Evolutionary conservation across 1,140 invertebrate genomes (phyloP).

Genomic region (Phymastichus coffea): DNA sequence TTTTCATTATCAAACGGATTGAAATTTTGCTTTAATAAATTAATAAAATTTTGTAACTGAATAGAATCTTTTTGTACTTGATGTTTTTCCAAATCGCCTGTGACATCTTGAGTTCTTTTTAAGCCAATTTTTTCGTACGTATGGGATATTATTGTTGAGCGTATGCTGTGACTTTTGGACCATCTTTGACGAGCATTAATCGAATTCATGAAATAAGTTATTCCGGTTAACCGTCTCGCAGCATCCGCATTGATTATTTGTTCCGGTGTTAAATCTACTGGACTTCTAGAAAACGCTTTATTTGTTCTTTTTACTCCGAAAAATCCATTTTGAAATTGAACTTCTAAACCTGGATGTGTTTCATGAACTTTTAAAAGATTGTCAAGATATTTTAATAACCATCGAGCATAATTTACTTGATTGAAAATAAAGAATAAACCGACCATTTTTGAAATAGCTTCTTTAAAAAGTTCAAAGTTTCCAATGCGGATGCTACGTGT

Average conservation of each 20-base stretch:
- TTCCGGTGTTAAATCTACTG: slow-evolving; percentile 35
- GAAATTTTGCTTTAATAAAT: not conserved
- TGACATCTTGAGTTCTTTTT: not conserved
- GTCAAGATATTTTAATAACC: slow-evolving; percentile 27
- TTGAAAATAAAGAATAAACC: slow-evolving; percentile 45
- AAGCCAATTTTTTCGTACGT: not conserved
- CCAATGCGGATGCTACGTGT: slow-evolving; percentile 23
- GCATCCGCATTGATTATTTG: slow-evolving; percentile 40
- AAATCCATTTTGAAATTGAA: slow-evolving; percentile 25
- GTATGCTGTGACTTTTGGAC: not conserved
- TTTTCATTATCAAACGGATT: too few species aligned
- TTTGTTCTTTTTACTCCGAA: slow-evolving; percentile 34
- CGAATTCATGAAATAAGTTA: slow-evolving; percentile 26
- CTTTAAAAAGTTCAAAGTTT: slow-evolving; percentile 32
- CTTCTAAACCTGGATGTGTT: slow-evolving; percentile 37
- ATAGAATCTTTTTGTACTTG: not conserved
- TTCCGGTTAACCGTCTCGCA: slow-evolving; percentile 29
- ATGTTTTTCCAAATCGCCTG: not conserved
- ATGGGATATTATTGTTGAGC: not conserved
- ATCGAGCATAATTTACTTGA: slow-evolving; percentile 45
- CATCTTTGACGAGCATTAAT: not conserved
- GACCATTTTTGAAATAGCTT: slow-evolving; percentile 36
- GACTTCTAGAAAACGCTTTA: slow-evolving; percentile 33
- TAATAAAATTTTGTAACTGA: not conserved
- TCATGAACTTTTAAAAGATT: slow-evolving; percentile 29